Base-by-base conservation (phyloP, 64 coral and sea anemone genomes). In the Porites australiensis region DNA sequence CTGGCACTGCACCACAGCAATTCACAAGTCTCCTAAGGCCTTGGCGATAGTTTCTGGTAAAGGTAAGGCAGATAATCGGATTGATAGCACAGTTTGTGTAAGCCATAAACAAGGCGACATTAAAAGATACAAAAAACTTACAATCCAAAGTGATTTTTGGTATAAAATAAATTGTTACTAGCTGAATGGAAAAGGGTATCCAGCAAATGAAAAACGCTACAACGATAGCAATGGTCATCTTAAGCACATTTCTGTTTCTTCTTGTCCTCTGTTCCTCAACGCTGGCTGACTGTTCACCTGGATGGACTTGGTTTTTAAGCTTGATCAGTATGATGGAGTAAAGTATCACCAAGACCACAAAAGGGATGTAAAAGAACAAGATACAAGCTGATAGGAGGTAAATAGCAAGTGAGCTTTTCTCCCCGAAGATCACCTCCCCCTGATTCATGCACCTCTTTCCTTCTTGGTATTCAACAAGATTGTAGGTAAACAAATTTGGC, bases 221-320 rank as follows among this genome's bases (percentile, higher is more conserved):
- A 10, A 75, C 77, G 44, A 83, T 83, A 27, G 77, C 78, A 50
- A 83, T 15, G 44, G 89, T 21, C 44, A 82, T 79, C 54, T 76
- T 83, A 5, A 76, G 67, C 50, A 91, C 89, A 59, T 79, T 91
- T 20, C 53, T 55, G 23, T 72, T 64, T 19, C 68, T 70, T 23
- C 8, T 37, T 14, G 3, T 4, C 14, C 83, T 52, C 57, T 58
- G 67, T 14, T 44, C 57, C 59, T 43, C 61, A 37, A 4, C 14
- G 14, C 70, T 65, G 55, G 7, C 57, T 3, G 70, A 74, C 43
- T 37, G 67, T 44, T 63, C 66, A 15, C 80, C 65, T 19, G 65
- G 77, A 21, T 83, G 20, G 4, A 44, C 69, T 3, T 79, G 51
- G 8, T 11, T 70, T 55, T 74, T 82, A 0, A 84, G 89, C 4